Percentiles rank a stretch among this genome's conserved stretches.
Conservation (phyloP, 2,113 vertebrate species). For the Rattus norvegicus region DNA sequence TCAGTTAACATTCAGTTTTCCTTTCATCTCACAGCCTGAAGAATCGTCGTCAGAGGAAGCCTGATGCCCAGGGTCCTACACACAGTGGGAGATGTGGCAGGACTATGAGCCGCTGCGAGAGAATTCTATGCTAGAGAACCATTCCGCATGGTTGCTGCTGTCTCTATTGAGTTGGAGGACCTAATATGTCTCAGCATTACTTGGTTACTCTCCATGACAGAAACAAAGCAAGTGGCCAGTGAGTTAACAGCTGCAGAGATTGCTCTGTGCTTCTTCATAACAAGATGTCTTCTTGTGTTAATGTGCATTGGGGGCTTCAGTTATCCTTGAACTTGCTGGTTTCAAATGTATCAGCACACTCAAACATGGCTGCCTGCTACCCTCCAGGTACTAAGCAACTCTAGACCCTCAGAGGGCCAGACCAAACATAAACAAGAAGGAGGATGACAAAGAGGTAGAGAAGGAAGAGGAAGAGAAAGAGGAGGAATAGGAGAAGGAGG, state of each 20-base stretch:
- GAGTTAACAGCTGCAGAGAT: background rate
- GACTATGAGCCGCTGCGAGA: background rate
- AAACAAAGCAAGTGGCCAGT: background rate
- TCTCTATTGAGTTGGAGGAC: background rate
- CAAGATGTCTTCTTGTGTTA: background rate
- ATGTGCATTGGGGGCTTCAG: background rate
- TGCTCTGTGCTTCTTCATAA: constrained; percentile 23
- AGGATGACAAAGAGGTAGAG: no score
- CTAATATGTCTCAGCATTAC: background rate
- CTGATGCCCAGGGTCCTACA: background rate
- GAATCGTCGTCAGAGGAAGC: background rate
- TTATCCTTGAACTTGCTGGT: constrained; percentile 40
- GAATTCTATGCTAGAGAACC: background rate
- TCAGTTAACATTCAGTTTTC: background rate
- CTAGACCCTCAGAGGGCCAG: constrained; percentile 17
- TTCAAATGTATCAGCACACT: background rate
- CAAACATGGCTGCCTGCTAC: background rate
- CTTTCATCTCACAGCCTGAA: background rate
- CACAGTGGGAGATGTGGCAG: background rate
- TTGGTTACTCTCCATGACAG: background rate
- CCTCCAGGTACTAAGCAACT: background rate
- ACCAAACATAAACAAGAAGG: background rate
- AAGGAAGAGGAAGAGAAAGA: no score
- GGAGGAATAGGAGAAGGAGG: no score
- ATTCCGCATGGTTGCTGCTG: constrained; percentile 27